These are phyloP conservation scores for Drosophila repletoides DNA, from an alignment of 1,140 invertebrate species.

Conservation along the genomic window DNA sequence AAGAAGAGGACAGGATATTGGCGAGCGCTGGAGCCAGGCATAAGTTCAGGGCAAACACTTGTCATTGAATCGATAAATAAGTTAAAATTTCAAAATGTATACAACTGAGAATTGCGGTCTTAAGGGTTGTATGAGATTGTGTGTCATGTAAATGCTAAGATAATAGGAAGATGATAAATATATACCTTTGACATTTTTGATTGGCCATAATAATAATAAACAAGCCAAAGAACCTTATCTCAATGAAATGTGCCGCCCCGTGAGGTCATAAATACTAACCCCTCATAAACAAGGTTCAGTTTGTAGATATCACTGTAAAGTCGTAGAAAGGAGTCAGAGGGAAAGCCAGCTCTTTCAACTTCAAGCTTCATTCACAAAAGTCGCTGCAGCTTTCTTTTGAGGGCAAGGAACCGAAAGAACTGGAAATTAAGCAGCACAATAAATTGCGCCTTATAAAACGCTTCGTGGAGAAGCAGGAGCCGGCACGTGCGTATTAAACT, in stretches of 20 bases:
- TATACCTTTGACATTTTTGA: no score
- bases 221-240: no score
- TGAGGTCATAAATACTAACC: conserved; percentile 41
- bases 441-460: conserved; percentile 28
- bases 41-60: conserved; percentile 65
- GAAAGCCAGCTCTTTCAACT: background rate
- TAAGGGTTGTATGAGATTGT: background rate
- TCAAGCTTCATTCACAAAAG: conserved; percentile 69
- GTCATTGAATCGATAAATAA: conserved; percentile 77
- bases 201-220: no score
- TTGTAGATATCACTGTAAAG: no score
- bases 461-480: background rate
- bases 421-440: conserved; percentile 22
- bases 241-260: background rate
- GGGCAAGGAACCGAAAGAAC: background rate
- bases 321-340: no score
- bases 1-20: background rate
- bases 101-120: conserved; percentile 21
- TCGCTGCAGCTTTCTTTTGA: background rate
- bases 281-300: conserved; percentile 35
- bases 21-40: background rate
- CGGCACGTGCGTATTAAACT: conserved; percentile 10
- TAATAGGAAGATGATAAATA: no score
- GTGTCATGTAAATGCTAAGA: no score
- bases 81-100: conserved; percentile 51